phyloP scores from a whole-genome alignment of 2,888 invertebrate genomes.

The Scaptomyza caliginosa region DNA sequence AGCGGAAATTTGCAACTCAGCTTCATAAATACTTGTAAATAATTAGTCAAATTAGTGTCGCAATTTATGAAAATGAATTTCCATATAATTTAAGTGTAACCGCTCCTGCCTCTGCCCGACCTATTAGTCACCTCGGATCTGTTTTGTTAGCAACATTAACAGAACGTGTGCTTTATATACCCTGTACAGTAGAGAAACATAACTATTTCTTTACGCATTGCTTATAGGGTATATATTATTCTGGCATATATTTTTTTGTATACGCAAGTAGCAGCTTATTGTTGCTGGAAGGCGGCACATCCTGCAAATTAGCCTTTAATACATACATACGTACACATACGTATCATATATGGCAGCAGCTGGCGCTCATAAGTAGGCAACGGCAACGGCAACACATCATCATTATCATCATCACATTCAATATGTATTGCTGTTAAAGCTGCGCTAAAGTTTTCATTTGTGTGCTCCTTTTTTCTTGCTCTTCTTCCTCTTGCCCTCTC shows the following conservation, averaged over 20 bases:
- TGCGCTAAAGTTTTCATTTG: constrained; percentile 52
- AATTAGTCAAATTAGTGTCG: constrained; percentile 72
- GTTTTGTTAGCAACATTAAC: background rate
- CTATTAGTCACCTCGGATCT: constrained; percentile 6
- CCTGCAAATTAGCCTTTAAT: constrained; percentile 40
- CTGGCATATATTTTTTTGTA: background rate
- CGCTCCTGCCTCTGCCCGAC: no score
- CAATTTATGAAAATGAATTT: constrained; percentile 73
- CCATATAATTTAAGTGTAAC: constrained; percentile 43
- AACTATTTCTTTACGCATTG: background rate
- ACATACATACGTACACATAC: background rate
- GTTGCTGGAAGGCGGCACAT: constrained; percentile 10
- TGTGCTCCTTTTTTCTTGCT: background rate
- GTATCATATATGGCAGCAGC: constrained; percentile 11
- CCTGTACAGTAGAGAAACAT: background rate
- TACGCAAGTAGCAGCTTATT: background rate
- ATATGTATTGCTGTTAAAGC: constrained; percentile 26
- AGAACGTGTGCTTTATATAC: constrained; percentile 9
- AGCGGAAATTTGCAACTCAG: constrained; percentile 67
- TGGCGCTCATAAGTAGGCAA: constrained; percentile 71
- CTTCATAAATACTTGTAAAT: constrained; percentile 68
- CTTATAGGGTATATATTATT: background rate
- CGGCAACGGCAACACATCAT: constrained; percentile 15
- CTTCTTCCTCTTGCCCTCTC: background rate
- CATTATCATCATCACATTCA: constrained; percentile 14